phyloP scores from a whole-genome alignment of 1,140 invertebrate genomes.

The Bathynomus jamesi region DNA sequence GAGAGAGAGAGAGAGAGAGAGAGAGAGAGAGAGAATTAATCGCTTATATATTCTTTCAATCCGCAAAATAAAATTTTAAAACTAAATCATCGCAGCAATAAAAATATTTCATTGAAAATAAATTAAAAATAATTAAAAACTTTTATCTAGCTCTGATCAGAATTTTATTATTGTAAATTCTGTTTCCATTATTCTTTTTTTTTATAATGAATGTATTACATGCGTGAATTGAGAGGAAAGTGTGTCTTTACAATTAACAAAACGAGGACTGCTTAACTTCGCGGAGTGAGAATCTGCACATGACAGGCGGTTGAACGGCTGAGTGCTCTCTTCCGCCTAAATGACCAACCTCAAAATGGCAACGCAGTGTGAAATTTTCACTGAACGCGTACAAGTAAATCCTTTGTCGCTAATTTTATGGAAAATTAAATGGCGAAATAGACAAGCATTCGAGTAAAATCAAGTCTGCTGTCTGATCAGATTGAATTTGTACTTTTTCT shows the following conservation, averaged over 20 bases:
- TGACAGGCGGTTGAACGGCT: conserved; percentile 17
- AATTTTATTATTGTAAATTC: too few relatives aligned
- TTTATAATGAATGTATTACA: neutral
- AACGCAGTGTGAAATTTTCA: conserved; percentile 30
- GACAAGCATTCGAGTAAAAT: conserved; percentile 31
- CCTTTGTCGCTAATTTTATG: conserved; percentile 38
- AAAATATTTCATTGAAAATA: too few relatives aligned
- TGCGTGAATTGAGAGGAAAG: neutral
- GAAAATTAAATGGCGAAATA: conserved; percentile 35
- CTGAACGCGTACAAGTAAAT: conserved; percentile 25
- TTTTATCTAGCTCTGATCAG: too few relatives aligned
- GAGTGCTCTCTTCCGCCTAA: neutral
- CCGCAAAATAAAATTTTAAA: too few relatives aligned
- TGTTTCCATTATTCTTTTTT: too few relatives aligned
- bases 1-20: too few relatives aligned
- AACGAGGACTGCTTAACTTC: neutral
- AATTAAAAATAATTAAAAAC: too few relatives aligned
- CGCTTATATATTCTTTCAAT: too few relatives aligned
- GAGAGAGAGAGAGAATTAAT: too few relatives aligned
- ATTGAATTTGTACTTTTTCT: conserved; percentile 26
- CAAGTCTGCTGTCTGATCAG: conserved; percentile 36
- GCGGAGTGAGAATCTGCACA: conserved; percentile 14
- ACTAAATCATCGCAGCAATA: too few relatives aligned
- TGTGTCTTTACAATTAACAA: neutral
- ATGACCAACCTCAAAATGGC: conserved; percentile 25